Evolutionary conservation across 2,113 vertebrate genomes (phyloP), one percentile per base, ranked within the genome.

Genomic region (Amphiprion ocellaris): DNA sequence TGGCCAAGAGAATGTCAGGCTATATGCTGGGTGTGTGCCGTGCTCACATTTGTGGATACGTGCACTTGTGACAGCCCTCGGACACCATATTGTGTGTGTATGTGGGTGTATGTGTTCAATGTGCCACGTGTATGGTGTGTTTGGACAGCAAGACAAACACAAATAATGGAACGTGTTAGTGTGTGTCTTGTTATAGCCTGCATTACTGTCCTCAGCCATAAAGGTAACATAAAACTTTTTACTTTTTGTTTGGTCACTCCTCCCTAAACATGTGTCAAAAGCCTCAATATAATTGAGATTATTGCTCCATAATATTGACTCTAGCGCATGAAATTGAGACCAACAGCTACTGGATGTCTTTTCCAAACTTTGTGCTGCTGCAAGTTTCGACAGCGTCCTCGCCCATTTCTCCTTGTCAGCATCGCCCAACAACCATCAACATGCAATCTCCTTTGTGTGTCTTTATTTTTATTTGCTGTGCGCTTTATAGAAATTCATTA

Each of bases 401-500:
- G 15, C 54, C 67, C 79, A 58, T 86, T 90, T 82, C 77, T 87
- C 75, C 72, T 74, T 74, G 88, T 91, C 91, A 92, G 89, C 92
- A 92, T 88, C 73, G 70, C 56, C 82, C 52, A 41, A 84, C 87
- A 90, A 88, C 88, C 80, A 92, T 90, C 92, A 92, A 84, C 89
- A 86, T 63, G 77, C 82, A 77, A 68, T 74, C 76, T 91, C 90
- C 91, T 91, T 82, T 89, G 89, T 92, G 91, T 88, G 82, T 92
- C 90, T 92, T 93, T 90, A 93, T 83, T 89, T 92, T 92, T 92
- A 92, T 92, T 92, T 92, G 90, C 90, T 80, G 84, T 78, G 83
- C 60, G 55, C 85, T 91, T 92, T 91, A 91, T 90, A 87, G 85
- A 92, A 93, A 92, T 92, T 92, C 91, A 92, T 92, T 92, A 90